Evolutionary conservation across 2,113 vertebrate species (phyloP).

Genomic region (Urocynchramus pylzowi): DNA sequence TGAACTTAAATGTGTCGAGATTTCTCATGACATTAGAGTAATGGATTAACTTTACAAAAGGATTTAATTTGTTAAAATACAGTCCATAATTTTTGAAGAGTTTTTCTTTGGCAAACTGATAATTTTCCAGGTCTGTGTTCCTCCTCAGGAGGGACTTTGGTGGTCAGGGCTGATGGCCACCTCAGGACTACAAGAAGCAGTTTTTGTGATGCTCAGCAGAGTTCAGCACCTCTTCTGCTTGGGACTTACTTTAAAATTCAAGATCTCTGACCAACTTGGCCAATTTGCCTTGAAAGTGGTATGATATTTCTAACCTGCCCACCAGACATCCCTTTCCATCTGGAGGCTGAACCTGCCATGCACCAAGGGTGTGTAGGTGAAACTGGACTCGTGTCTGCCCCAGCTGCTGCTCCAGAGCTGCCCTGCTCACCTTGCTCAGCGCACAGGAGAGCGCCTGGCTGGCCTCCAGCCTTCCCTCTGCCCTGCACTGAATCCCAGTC

Average conservation of each 20-base stretch:
- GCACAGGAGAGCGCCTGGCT: accelerated
- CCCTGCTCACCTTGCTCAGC: neutral
- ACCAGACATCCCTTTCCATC: neutral
- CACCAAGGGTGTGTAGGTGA: no score
- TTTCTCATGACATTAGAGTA: neutral
- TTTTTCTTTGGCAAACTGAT: neutral
- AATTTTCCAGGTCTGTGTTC: neutral
- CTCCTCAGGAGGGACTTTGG: no score
- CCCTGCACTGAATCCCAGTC: neutral
- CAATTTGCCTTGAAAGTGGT: neutral
- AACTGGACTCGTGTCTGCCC: neutral
- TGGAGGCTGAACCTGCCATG: neutral
- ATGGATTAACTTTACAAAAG: neutral
- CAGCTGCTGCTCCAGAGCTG: neutral
- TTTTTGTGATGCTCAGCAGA: neutral
- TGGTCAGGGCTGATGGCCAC: neutral
- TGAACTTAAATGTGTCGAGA: neutral
- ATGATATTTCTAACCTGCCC: neutral
- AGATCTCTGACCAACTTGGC: neutral
- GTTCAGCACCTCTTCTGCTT: neutral
- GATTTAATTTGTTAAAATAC: neutral
- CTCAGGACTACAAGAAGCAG: neutral
- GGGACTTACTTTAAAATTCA: neutral
- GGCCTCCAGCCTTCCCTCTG: no score
- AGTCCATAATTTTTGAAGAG: neutral